Base-by-base conservation (phyloP, 2,797 vertebrate species). In the Diceros bicornis region DNA sequence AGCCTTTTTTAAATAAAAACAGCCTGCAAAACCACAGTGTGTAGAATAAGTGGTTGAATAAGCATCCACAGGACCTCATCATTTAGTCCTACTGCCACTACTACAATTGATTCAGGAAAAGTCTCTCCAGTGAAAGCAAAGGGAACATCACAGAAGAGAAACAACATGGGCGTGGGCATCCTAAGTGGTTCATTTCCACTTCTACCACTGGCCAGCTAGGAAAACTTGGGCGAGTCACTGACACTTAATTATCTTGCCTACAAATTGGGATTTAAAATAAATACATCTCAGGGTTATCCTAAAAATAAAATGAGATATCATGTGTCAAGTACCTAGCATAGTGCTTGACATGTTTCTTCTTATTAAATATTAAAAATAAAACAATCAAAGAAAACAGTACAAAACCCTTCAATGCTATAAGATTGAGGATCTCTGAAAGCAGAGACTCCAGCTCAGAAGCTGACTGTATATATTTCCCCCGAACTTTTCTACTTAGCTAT, bases 281-380 rank as follows among this genome's bases (percentile, higher is more conserved):
- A 83, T 61, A 50, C 32, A 68, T 59, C 37, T 32, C 50, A 37
- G 37, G 6, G 27, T 83, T 59, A 47, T 34, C 37, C 59, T 77
- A 89, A 68, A 94, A 57, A 68, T 75, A 75, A 66, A 75, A 32
- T 3, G 57, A 74, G 57, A 34, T 47, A 57, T 17, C 17, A 2
- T 25, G 17, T 66, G 78, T 84, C 50, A 50, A 34, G 59, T 66
- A 55, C 69, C 47, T 68, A 57, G 50, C 55, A 37, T 57, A 34
- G 18, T 32, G 12, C 27, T 68, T 68, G 78, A 84, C 61, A 32
- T 52, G 75, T 57, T 74, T 68, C 66, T 94, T 81, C 72, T 75
- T 34, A 84, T 68, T 57, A 84, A 89, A 89, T 75, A 89, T 75
- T 68, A 57, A 89, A 68, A 84, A 75, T 75, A 84, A 68, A 94